Conservation (phyloP, 1,140 invertebrate genomes). For the Neodiprion pinetum region DNA sequence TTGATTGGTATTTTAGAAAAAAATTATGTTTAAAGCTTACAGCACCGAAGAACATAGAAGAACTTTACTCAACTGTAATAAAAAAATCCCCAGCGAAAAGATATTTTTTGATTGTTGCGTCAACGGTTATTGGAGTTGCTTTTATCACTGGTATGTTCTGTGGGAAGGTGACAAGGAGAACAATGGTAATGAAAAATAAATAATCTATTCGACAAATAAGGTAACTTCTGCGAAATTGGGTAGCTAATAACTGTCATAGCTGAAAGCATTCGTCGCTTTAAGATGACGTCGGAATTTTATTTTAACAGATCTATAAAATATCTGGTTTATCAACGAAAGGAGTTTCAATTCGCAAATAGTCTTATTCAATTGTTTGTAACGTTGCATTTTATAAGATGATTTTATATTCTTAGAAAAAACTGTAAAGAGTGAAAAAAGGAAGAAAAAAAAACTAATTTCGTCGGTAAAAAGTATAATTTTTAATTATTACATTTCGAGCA, state of each 20-base stretch:
- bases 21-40: constrained; percentile 54
- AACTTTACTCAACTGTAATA: constrained; percentile 68
- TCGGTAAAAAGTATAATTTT: no score
- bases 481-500: no score
- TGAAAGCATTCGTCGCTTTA: not conserved
- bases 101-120: constrained; percentile 77
- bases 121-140: constrained; percentile 76
- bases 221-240: not conserved
- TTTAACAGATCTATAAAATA: not conserved
- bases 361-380: no score
- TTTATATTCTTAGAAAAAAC: no score
- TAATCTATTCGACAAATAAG: constrained; percentile 50
- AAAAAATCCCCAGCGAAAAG: constrained; percentile 79
- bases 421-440: no score
- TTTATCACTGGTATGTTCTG: constrained; percentile 85
- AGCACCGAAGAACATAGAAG: constrained; percentile 72
- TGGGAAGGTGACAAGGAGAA: constrained; percentile 77
- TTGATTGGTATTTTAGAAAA: constrained; percentile 20
- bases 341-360: no score
- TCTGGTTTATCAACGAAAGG: no score
- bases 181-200: constrained; percentile 75
- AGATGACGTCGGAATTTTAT: not conserved
- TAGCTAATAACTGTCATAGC: not conserved
- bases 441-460: no score
- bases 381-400: no score